Conservation (phyloP, 2,113 vertebrate species). For the Glaucomys volans region DNA sequence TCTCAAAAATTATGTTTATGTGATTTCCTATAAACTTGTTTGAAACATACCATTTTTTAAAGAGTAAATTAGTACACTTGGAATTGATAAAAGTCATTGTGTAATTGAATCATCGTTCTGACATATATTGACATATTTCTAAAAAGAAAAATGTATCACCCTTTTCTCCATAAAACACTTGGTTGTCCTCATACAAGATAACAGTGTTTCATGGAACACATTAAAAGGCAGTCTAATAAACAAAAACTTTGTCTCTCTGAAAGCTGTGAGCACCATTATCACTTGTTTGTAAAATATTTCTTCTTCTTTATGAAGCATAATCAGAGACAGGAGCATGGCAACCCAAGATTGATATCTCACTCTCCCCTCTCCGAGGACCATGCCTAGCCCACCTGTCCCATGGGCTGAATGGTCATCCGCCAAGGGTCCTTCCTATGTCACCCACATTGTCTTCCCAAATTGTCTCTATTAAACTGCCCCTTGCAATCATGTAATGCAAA, state of each 20-base stretch:
- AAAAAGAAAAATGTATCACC: not conserved
- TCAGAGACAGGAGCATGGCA: fast-evolving
- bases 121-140: not conserved
- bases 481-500: not conserved
- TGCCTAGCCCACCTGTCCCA: fast-evolving
- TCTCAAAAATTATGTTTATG: not conserved
- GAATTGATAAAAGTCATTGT: not conserved
- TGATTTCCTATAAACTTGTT: not conserved
- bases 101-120: not conserved
- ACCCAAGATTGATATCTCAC: too few species aligned
- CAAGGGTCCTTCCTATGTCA: not conserved
- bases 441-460: not conserved
- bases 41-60: not conserved
- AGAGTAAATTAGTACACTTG: not conserved
- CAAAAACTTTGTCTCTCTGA: not conserved
- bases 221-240: not conserved
- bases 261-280: not conserved
- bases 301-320: not conserved
- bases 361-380: fast-evolving
- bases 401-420: not conserved
- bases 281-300: not conserved
- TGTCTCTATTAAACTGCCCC: not conserved
- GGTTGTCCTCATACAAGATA: not conserved
- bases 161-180: not conserved
- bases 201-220: not conserved